A percentile compares a stretch with the other conserved stretches of the same genome.
phyloP scores from a whole-genome alignment of 2,888 invertebrate genomes.

The Scaptomyza tumidula region DNA sequence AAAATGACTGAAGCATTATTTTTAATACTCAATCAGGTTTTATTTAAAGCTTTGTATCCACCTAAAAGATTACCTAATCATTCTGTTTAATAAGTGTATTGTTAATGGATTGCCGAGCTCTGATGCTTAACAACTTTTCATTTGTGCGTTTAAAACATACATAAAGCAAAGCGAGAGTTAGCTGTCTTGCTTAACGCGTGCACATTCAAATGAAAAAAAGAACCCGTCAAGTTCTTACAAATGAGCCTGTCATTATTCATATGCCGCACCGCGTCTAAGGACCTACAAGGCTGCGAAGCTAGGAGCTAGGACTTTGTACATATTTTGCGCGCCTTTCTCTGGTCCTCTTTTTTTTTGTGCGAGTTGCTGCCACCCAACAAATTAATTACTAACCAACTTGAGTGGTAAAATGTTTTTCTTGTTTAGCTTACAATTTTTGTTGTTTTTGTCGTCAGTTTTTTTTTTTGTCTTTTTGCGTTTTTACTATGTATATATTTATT shows the following conservation, averaged over 20 bases:
- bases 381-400: constrained; percentile 76
- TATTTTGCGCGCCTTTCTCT: constrained; percentile 65
- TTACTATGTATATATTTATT: constrained; percentile 42
- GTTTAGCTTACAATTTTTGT: constrained; percentile 49
- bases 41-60: background rate
- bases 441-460: constrained; percentile 19
- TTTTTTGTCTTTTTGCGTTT: background rate
- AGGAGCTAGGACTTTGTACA: constrained; percentile 48
- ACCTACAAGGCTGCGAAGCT: constrained; percentile 16
- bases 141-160: background rate
- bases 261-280: constrained; percentile 44
- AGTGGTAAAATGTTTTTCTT: constrained; percentile 76
- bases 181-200: constrained; percentile 23
- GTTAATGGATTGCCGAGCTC: constrained; percentile 9
- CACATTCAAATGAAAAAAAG: constrained; percentile 70
- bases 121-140: constrained; percentile 16
- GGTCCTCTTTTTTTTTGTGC: constrained; percentile 34
- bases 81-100: constrained; percentile 6
- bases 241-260: constrained; percentile 77
- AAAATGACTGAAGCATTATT: background rate
- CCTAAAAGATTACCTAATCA: constrained; percentile 7
- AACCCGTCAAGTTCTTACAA: constrained; percentile 66
- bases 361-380: constrained; percentile 61
- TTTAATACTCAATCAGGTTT: background rate
- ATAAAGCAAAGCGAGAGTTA: background rate